phyloP scores from a whole-genome alignment of 2,797 vertebrate genomes.

The Spinibarbus caldwelli region DNA sequence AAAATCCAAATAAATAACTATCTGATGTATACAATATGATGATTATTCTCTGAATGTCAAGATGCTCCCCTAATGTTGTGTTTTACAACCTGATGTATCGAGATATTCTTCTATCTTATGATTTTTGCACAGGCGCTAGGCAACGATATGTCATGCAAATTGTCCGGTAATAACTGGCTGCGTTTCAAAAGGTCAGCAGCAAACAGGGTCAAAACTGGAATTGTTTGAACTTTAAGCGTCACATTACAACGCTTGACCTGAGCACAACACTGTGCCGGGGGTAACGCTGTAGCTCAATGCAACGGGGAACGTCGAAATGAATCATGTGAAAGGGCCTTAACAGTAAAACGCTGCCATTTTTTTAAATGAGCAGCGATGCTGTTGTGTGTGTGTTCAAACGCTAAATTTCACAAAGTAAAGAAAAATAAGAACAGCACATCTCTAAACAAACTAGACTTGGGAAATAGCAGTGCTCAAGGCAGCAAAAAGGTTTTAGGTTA shows the following conservation, averaged over 20 bases:
- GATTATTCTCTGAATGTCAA: conserved; percentile 1
- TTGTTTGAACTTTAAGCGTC: conserved; percentile 36
- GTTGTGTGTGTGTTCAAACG: background rate
- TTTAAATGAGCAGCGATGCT: background rate
- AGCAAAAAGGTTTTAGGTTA: background rate
- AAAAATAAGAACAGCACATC: background rate
- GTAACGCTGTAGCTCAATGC: conserved; percentile 6
- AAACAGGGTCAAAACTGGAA: conserved; percentile 41
- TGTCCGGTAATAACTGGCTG: conserved; percentile 21
- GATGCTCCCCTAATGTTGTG: background rate
- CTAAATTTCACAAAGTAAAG: background rate
- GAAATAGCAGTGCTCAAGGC: background rate
- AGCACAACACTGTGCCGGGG: background rate
- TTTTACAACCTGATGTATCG: background rate
- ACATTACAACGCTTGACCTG: conserved; percentile 22
- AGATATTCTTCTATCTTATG: background rate
- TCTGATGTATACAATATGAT: background rate
- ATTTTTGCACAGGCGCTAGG: background rate
- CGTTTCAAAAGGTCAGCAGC: conserved; percentile 20
- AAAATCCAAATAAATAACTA: conserved; percentile 1
- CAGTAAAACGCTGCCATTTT: conserved; percentile 11
- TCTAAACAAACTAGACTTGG: conserved; percentile 14
- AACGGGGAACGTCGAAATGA: background rate
- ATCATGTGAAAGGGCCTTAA: background rate
- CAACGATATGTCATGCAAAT: conserved; percentile 14